Conservation (phyloP, 1,140 invertebrate species). For the Drusus annulatus region DNA sequence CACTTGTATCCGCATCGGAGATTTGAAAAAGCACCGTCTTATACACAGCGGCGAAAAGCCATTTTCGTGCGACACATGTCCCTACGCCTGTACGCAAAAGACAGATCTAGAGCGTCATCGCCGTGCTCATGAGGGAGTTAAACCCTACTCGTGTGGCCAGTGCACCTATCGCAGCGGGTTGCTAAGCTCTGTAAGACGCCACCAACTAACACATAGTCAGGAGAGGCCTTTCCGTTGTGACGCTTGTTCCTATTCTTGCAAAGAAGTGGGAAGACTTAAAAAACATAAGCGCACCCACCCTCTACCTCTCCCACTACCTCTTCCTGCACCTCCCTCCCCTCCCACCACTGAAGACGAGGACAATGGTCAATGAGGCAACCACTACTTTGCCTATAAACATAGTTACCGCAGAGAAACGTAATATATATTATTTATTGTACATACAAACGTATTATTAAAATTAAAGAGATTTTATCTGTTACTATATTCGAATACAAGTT, state of each 20-base stretch:
- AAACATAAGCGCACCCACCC: neutral
- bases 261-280: neutral
- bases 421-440: no score
- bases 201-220: neutral
- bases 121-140: neutral
- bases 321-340: neutral
- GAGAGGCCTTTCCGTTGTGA: neutral
- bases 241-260: neutral
- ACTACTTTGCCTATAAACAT: no score
- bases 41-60: constrained; percentile 28
- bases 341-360: neutral
- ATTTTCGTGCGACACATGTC: constrained; percentile 6
- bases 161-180: neutral
- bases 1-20: neutral
- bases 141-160: constrained; percentile 2
- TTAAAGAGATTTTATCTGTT: no score
- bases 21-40: constrained; percentile 14
- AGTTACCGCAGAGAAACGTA: no score
- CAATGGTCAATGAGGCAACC: no score
- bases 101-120: neutral
- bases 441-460: no score
- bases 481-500: no score
- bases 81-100: neutral
- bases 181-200: neutral
- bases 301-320: neutral